phyloP scores from a whole-genome alignment of 2,888 invertebrate species.

The Ormyrus nitidulus region DNA sequence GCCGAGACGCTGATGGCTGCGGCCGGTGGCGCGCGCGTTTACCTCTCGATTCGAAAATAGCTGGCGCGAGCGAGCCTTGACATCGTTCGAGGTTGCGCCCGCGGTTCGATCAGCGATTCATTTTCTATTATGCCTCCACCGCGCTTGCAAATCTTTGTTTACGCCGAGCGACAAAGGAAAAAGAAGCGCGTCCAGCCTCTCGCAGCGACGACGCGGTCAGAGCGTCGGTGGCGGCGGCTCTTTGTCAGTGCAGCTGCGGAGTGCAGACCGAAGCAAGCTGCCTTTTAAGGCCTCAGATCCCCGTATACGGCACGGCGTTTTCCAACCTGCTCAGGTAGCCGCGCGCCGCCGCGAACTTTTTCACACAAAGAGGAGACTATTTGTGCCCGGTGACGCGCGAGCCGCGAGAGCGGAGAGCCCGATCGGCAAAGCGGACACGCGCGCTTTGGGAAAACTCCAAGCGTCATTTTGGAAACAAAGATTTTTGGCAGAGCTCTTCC shows the following conservation, averaged over 20 bases:
- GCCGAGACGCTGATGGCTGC: not conserved
- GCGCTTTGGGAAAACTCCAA: constrained; percentile 47
- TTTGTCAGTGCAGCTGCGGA: not conserved
- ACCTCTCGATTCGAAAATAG: constrained; percentile 36
- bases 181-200: no score
- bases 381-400: constrained; percentile 37
- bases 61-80: constrained; percentile 54
- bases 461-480: constrained; percentile 32
- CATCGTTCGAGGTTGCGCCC: constrained; percentile 58
- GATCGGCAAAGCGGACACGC: not conserved
- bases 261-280: constrained; percentile 59
- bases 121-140: not conserved
- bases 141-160: no score
- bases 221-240: not conserved
- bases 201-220: no score
- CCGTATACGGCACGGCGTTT: constrained; percentile 60
- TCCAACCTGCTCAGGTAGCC: not conserved
- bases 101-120: constrained; percentile 7
- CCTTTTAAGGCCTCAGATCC: constrained; percentile 66
- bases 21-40: not conserved
- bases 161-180: no score
- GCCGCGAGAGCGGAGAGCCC: not conserved
- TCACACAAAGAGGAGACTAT: constrained; percentile 39
- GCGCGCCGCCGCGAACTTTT: constrained; percentile 3
- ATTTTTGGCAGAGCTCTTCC: constrained; percentile 15